Evolutionary conservation across 1,140 invertebrate genomes (phyloP), one percentile per base, ranked within the genome.

Genomic region (Vanessa tameamea): DNA sequence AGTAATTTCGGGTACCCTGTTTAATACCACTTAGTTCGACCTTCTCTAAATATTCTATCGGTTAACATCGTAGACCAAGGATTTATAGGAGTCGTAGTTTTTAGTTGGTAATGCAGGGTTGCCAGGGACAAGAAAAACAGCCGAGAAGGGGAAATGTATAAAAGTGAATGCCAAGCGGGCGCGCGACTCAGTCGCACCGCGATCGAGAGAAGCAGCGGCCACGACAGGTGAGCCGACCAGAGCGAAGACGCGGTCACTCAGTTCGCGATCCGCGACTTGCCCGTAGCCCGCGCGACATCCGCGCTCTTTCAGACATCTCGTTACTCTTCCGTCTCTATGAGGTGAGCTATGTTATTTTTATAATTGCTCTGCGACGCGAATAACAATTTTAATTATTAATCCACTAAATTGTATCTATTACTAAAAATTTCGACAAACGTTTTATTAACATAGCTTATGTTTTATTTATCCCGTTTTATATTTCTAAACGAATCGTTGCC

Each of bases 161-260:
- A 84, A 89, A 91, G 83, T 79, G 81, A 80, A 77, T 65, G 87
- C 70, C n/a, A 64, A 75, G 78, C 76, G 80, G 72, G 81, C 87
- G 87, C 86, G 83, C 82, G 85, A 83, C 69, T 89, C 89, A 91
- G 89, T 91, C 83, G 84, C 74, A 79, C 82, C 80, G 82, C 83
- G 79, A 61, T 79, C 78, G 76, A 85, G 76, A 84, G 50, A 72
- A 79, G 70, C 57, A 79, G 65, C 79, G 79, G 79, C 75, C 82
- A 76, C 72, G 47, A 48, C 57, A 76, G 72, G 76, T 78, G 69
- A 68, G 37, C 68, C 65, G 67, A 20, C 14, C 47, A 16, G 37
- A 43, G 37, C 37, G 23, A 15, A 70, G 43, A 55, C 50, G 20
- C 73, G 67, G 63, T 47, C 66, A 74, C 64, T 68, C 72, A 43